These are phyloP conservation scores for Neogobius melanostomus DNA, from an alignment of 2,113 vertebrate species.

Conservation along the genomic window DNA sequence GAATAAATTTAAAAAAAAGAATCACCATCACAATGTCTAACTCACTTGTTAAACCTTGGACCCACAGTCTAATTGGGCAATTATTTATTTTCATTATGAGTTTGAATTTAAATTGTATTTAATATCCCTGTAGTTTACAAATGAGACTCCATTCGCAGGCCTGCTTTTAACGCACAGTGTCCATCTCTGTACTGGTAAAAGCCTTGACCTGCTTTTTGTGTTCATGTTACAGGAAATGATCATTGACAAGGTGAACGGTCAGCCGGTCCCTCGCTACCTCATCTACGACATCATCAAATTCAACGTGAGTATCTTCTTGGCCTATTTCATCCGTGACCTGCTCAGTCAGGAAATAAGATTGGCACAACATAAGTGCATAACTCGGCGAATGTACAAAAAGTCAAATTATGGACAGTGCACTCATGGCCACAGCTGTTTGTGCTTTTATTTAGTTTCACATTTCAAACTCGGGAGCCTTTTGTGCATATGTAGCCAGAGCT, in stretches of 20 bases:
- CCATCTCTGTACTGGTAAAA: not conserved
- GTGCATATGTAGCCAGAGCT: not conserved
- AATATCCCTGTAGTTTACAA: too few relatives aligned
- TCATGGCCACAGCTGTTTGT: too few relatives aligned
- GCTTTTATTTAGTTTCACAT: too few relatives aligned
- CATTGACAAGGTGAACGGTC: slow-evolving; percentile 96
- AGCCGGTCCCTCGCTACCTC: slow-evolving; percentile 93
- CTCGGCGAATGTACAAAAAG: not conserved
- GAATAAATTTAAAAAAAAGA: too few relatives aligned
- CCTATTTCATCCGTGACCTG: slow-evolving; percentile 19
- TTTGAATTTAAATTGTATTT: too few relatives aligned
- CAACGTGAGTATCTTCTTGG: slow-evolving; percentile 84
- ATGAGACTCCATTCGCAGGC: not conserved
- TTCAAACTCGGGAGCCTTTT: not conserved
- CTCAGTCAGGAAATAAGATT: slow-evolving; percentile 9
- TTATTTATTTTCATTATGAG: too few relatives aligned
- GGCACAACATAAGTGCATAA: too few relatives aligned
- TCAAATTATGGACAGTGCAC: too few relatives aligned
- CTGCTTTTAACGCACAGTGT: too few relatives aligned
- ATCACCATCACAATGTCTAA: too few relatives aligned
- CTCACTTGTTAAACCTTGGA: too few relatives aligned
- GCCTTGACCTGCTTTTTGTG: slow-evolving; percentile 10
- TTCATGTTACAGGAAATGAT: slow-evolving; percentile 93
- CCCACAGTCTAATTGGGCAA: too few relatives aligned
- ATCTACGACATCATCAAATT: slow-evolving; percentile 99